Base-by-base conservation (phyloP, 2,113 vertebrate species). In the Odontophorus gujanensis region DNA sequence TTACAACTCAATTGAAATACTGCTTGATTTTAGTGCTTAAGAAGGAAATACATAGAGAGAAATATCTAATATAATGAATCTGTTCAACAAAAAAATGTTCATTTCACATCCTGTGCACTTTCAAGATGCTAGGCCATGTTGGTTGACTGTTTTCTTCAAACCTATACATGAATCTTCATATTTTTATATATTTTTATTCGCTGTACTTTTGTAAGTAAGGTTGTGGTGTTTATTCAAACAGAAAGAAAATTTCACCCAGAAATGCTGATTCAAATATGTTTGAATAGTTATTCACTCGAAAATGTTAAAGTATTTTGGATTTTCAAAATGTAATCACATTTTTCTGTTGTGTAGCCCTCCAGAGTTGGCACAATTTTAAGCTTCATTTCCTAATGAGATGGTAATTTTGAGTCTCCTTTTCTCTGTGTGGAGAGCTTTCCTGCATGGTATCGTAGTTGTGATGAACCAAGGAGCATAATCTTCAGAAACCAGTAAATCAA, bases 21-120 rank as follows among this genome's bases (percentile, higher is more conserved):
- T 75, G 8, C 14, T 84, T 53, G 77, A 65, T 96, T 87, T 95
- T 53, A 55, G 84, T 81, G 21, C 82, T 82, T 85, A 89, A 89
- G 40, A 75, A 81, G 92, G n/a, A 6, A 11, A 71, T 85, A 79
- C 12, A 40, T 40, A 40, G 11, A 11, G 40, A 40, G 40, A 40
- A 40, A 40, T 40, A 40, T 40, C 12, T 40, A 40, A 40, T 40
- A 40, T 40, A 40, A 40, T 40, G 40, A 40, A 40, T 0, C 7
- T 47, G 55, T 59, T 13, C 1, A 30, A 58, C 18, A 40, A 55
- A 45, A 45, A 38, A 47, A 40, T 36, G 8, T 22, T n/a, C 22
- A 62, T 66, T 43, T 28, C 22, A 58, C 5, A 84, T 7, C 16
- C 2, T 84, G 55, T 78, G 4, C 17, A 22, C 5, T 68, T 85